Evolutionary conservation across 2,888 invertebrate genomes (phyloP), one percentile per base, ranked within the genome.

Genomic region (Blastobasis lacticolella): DNA sequence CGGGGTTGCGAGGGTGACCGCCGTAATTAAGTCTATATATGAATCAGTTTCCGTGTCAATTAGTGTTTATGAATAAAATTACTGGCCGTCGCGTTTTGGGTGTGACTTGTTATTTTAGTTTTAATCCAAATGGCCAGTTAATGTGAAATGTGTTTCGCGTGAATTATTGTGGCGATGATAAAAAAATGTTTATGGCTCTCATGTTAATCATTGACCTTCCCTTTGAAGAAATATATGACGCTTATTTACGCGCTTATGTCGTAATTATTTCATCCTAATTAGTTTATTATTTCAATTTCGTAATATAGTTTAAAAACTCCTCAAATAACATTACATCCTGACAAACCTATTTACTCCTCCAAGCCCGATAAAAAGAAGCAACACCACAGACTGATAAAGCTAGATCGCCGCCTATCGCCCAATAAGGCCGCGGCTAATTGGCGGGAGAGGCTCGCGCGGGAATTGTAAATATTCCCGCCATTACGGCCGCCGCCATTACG

Each of bases 381-480:
- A 46, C 5, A 10, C 44, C 8, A 23, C 6, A n/a, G 44, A 45
- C 46, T 47, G 50, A 49, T 49, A 72, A 73, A 69, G 69, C 66
- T 66, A 64, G 58, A 69, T 64, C 61, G 23, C 23, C 23, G 23
- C 23, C 23, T 23, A 23, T 23, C 23, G 23, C 62, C 64, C 60
- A 58, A 65, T 66, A 69, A 66, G 60, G 57, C 55, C 55, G 62
- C 60, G 54, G 64, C 62, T 60, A 69, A 71, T 70, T 69, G 71
- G 66, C 50, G 50, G 63, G 57, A 55, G 63, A 67, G 69, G 74
- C 69, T 1, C 23, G 23, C 23, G 23, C 23, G 23, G 23, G 78
- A 78, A 79, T 81, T 78, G 78, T 75, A 76, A 80, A 78, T 80
- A 76, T 80, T 61, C 70, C 64, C 53, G 61, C 77, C 79, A 81